These are phyloP conservation scores for Ophion costatus DNA, from an alignment of 2,888 invertebrate genomes.

Conservation along the genomic window DNA sequence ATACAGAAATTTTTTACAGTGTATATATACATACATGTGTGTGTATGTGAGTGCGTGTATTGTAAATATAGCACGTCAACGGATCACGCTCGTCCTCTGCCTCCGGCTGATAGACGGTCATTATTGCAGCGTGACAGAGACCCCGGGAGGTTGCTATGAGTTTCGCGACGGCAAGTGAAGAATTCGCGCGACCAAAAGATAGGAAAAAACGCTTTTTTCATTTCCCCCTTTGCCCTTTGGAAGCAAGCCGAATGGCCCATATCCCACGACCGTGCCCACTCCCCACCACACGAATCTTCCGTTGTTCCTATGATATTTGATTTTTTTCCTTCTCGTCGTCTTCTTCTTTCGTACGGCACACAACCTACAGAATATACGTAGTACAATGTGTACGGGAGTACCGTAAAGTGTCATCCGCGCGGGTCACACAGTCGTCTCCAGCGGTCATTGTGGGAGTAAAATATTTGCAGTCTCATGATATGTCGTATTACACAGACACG, in stretches of 20 bases:
- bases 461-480: conserved; percentile 61
- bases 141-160: conserved; percentile 38
- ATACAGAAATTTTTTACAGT: too few relatives aligned
- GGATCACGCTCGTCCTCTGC: conserved; percentile 41
- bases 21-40: not conserved
- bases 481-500: conserved; percentile 11
- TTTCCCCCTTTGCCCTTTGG: conserved; percentile 1
- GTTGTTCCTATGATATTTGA: conserved; percentile 38
- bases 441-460: conserved; percentile 35
- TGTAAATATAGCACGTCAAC: conserved; percentile 26
- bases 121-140: conserved; percentile 54
- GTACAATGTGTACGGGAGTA: conserved; percentile 48
- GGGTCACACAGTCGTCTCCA: conserved; percentile 46
- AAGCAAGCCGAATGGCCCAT: conserved; percentile 51
- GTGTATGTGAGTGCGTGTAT: too few relatives aligned
- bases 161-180: conserved; percentile 40
- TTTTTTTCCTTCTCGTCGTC: not conserved
- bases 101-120: conserved; percentile 50
- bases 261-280: conserved; percentile 50
- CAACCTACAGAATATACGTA: conserved; percentile 9
- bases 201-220: conserved; percentile 2
- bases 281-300: conserved; percentile 18
- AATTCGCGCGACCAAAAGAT: conserved; percentile 23
- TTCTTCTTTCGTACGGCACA: conserved; percentile 1
- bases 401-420: conserved; percentile 59